A percentile compares a stretch with the other conserved stretches of the same genome.
phyloP scores from a whole-genome alignment of 2,888 invertebrate species.

The Coremacera marginata region DNA sequence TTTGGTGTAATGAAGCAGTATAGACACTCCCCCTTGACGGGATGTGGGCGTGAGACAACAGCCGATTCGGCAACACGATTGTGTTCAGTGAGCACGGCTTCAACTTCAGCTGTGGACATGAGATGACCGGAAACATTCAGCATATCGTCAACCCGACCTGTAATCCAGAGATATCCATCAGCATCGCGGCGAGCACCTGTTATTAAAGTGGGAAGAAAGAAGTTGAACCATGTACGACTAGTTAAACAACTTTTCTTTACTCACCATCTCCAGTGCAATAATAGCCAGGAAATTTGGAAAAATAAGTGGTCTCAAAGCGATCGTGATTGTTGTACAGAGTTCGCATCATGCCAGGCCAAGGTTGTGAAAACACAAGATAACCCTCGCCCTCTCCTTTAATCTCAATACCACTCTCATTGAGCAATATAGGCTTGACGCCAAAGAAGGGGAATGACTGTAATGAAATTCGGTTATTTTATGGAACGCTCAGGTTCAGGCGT shows the following conservation, averaged over 20 bases:
- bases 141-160: conserved; percentile 98
- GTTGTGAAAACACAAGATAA: conserved; percentile 91
- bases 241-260: conserved; percentile 47
- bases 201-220: conserved; percentile 37
- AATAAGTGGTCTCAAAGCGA: conserved; percentile 92
- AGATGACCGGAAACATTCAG: conserved; percentile 98
- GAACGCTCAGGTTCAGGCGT: background rate
- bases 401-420: conserved; percentile 89
- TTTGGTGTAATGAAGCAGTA: conserved; percentile 97
- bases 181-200: conserved; percentile 90
- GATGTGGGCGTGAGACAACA: conserved; percentile 94
- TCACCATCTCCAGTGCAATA: conserved; percentile 98
- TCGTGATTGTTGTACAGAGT: conserved; percentile 92
- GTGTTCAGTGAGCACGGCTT: conserved; percentile 85
- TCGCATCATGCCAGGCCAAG: conserved; percentile 99
- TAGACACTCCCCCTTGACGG: conserved; percentile 95
- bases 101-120: conserved; percentile 96
- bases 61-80: conserved; percentile 91
- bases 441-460: conserved; percentile 94
- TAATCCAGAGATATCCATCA: conserved; percentile 97
- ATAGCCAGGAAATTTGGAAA: conserved; percentile 95
- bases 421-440: conserved; percentile 88
- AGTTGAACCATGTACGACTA: background rate
- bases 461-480: background rate
- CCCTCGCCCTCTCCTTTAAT: conserved; percentile 93